Conservation (phyloP, 2,797 vertebrate genomes). For the Lutjanus campechanus region DNA sequence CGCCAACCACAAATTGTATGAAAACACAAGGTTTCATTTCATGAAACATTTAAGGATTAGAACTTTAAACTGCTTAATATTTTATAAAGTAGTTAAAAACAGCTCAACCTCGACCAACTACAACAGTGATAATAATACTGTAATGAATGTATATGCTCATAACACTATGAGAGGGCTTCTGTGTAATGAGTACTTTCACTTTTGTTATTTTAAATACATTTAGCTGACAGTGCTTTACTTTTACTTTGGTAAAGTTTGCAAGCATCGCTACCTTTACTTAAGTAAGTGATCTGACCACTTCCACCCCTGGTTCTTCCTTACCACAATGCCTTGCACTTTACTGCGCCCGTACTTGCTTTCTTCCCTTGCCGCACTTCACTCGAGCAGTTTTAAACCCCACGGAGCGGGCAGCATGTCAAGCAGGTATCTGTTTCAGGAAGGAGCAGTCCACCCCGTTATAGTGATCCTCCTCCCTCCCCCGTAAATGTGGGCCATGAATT, state of each 20-base stretch:
- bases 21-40: neutral
- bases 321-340: conserved; percentile 1
- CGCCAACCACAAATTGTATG: neutral
- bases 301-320: neutral
- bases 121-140: neutral
- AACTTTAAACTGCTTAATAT: neutral
- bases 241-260: too few relatives aligned
- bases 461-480: conserved; percentile 26
- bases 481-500: conserved; percentile 62
- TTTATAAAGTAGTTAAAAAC: conserved; percentile 9
- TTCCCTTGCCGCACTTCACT: conserved; percentile 10
- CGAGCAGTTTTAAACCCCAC: conserved; percentile 37
- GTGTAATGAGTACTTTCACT: too few relatives aligned
- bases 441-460: conserved; percentile 39
- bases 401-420: conserved; percentile 41
- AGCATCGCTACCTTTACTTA: neutral
- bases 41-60: neutral
- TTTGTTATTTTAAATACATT: too few relatives aligned
- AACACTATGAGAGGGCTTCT: neutral
- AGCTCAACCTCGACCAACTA: neutral
- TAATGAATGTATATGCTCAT: neutral
- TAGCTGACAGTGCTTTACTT: too few relatives aligned
- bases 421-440: conserved; percentile 46
- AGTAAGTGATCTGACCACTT: neutral
- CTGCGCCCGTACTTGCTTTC: conserved; percentile 32